Conservation (phyloP, 2,888 invertebrate genomes). For the Vannuccia rotundouncinata region DNA sequence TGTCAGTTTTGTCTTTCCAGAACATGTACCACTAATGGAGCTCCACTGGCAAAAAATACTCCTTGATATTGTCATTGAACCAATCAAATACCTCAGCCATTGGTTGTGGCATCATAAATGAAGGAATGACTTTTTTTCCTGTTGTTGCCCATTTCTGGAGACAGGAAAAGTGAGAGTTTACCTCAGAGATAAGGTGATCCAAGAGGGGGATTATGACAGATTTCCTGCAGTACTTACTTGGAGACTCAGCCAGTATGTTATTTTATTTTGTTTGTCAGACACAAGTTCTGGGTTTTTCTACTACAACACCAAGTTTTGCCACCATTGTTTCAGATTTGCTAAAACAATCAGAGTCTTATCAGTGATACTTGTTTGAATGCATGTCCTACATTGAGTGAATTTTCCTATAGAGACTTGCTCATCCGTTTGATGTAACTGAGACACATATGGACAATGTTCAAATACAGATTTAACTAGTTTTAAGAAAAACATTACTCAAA, state of each 20-base stretch:
- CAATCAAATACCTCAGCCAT: not conserved
- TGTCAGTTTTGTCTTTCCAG: not conserved
- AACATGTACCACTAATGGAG: not conserved
- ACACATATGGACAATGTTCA: not conserved
- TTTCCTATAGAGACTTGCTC: not conserved
- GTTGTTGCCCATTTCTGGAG: not conserved
- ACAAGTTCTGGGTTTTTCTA: not conserved
- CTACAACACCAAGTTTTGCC: not conserved
- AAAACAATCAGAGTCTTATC: too few relatives aligned
- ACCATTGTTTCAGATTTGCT: too few relatives aligned
- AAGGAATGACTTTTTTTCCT: not conserved
- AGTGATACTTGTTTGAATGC: not conserved
- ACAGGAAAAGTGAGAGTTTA: not conserved
- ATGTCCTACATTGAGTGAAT: not conserved
- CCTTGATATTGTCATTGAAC: not conserved
- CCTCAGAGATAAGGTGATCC: not conserved
- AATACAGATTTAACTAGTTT: not conserved
- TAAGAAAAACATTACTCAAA: not conserved
- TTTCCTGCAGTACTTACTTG: not conserved
- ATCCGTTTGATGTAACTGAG: not conserved
- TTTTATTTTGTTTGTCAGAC: not conserved
- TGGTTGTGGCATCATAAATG: not conserved
- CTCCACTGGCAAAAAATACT: not conserved
- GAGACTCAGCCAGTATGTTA: not conserved
- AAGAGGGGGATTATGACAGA: slow-evolving; percentile 1